Conservation (phyloP, 2,888 invertebrate genomes). For the Bruchidius siliquastri region DNA sequence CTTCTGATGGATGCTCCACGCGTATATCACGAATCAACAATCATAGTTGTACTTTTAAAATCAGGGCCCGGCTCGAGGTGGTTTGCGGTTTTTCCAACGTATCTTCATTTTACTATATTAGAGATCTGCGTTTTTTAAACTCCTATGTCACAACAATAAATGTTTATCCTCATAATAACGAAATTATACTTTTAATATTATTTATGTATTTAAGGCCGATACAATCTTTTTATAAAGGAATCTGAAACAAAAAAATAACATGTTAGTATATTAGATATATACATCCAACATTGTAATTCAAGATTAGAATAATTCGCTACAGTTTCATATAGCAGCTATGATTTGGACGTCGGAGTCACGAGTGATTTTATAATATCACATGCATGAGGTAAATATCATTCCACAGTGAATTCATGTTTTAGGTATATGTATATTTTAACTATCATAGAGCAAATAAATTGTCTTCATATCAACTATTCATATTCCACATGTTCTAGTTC, state of each 20-base stretch:
- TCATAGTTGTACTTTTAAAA: conserved; percentile 47
- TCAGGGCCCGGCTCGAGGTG: conserved; percentile 46
- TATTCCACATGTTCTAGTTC: no score
- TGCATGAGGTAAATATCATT: no score
- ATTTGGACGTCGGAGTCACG: no score
- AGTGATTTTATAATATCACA: no score
- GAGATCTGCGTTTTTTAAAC: conserved; percentile 38
- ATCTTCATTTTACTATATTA: conserved; percentile 10
- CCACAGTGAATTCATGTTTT: no score
- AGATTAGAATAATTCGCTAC: no score
- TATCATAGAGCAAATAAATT: no score
- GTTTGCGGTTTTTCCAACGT: conserved; percentile 41
- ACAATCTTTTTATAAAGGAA: conserved; percentile 49
- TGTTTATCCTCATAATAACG: conserved; percentile 40
- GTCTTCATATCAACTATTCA: no score
- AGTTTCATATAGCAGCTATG: no score
- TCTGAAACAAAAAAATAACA: conserved; percentile 40
- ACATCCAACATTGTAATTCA: no score
- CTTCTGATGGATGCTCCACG: not conserved
- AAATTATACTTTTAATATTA: conserved; percentile 41
- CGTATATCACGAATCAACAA: not conserved
- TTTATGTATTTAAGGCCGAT: conserved; percentile 50
- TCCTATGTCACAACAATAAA: conserved; percentile 49
- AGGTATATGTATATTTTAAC: no score
- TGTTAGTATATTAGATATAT: not conserved